Conservation (phyloP, 2,797 vertebrate genomes). For the Peromyscus eremicus region DNA sequence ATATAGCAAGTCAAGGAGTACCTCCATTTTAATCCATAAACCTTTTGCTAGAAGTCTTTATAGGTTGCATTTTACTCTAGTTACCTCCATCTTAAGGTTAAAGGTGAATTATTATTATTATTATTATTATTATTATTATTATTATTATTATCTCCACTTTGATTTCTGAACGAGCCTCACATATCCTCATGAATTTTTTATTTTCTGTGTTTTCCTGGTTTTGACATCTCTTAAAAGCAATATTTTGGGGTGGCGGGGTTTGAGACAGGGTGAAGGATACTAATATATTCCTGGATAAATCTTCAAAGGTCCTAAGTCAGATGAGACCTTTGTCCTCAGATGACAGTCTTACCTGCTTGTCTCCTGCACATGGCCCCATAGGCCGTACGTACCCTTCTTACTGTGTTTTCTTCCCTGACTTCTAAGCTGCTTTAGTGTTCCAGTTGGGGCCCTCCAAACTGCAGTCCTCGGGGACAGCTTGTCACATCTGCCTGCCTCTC, state of each 20-base stretch:
- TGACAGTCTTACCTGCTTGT: neutral
- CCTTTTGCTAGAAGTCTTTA: slow-evolving; percentile 11
- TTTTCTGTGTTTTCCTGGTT: neutral
- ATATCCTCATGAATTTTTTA: slow-evolving; percentile 1
- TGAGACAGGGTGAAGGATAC: neutral
- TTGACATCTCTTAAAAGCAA: neutral
- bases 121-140: neutral
- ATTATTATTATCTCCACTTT: neutral
- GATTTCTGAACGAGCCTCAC: slow-evolving; percentile 7
- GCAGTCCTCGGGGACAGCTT: neutral
- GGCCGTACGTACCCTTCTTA: neutral
- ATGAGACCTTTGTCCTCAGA: neutral
- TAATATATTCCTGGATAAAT: slow-evolving; percentile 31
- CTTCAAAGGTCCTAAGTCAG: slow-evolving; percentile 11
- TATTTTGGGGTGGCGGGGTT: neutral
- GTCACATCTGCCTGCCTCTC: neutral
- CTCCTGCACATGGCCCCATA: neutral
- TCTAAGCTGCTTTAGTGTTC: slow-evolving; percentile 25
- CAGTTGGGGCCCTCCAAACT: neutral
- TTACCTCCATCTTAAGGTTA: slow-evolving; percentile 37
- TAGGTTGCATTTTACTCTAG: neutral
- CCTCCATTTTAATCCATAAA: slow-evolving; percentile 9
- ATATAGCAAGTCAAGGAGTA: neutral
- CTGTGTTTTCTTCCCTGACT: neutral
- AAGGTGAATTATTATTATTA: neutral